Conservation (phyloP, 92 coral and sea anemone genomes). For the Palythoa caribaeorum region DNA sequence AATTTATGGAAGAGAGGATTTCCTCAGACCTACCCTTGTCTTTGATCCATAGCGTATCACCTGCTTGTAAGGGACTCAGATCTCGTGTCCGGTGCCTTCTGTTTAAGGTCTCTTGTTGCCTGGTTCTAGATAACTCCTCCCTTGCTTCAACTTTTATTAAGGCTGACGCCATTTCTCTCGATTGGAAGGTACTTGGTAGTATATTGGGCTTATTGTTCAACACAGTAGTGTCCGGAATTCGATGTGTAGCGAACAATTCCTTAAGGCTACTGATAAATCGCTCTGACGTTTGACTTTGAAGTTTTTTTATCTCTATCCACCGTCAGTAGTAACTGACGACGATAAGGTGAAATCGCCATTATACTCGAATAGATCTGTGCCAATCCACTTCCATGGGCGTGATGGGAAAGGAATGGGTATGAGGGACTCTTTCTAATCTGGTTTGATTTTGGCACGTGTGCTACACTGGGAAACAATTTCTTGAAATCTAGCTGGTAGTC, state of each 20-base stretch:
- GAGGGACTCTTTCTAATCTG: conserved; percentile 13
- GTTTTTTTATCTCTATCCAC: conserved; percentile 12
- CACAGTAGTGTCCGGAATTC: conserved; percentile 34
- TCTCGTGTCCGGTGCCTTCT: conserved; percentile 43
- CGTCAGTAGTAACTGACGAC: conserved; percentile 33
- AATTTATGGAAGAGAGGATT: conserved; percentile 34
- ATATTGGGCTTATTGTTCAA: conserved; percentile 54
- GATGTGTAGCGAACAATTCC: conserved; percentile 37
- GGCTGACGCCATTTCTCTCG: conserved; percentile 21
- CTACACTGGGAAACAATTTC: conserved; percentile 15
- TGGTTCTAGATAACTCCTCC: conserved; percentile 31
- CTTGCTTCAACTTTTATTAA: conserved; percentile 19
- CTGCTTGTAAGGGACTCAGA: conserved; percentile 17
- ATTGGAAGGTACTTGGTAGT: conserved; percentile 32
- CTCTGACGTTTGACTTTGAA: conserved; percentile 18
- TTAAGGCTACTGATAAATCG: conserved; percentile 6
- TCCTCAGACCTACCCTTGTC: conserved; percentile 15
- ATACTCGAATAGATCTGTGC: conserved; percentile 19
- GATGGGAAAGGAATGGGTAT: conserved; percentile 12
- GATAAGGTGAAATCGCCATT: neutral
- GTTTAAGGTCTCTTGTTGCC: conserved; percentile 38
- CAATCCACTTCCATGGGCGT: conserved; percentile 42
- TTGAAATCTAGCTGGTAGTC: neutral
- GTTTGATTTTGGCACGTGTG: conserved; percentile 17
- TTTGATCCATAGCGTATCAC: conserved; percentile 41